Evolutionary conservation across 2,888 invertebrate genomes (phyloP).

Genomic region (Lasioglossum villosulum): DNA sequence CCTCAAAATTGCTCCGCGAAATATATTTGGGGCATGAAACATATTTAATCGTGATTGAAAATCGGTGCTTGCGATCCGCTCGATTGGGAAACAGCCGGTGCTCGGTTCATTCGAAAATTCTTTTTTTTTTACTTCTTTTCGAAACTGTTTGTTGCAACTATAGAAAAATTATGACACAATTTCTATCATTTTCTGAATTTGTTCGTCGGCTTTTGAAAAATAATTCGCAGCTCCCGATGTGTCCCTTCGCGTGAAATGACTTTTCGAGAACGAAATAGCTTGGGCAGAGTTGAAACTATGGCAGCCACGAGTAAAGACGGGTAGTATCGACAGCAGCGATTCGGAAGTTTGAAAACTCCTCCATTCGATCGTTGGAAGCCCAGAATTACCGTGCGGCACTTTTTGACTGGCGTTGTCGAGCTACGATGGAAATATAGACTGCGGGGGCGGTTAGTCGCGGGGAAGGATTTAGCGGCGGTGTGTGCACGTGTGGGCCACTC

Average conservation of each 20-base stretch:
- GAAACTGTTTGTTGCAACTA: neutral
- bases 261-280: neutral
- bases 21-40: neutral
- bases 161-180: too few relatives aligned
- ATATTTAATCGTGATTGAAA: neutral
- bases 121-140: neutral
- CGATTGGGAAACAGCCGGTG: neutral
- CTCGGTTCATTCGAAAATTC: neutral
- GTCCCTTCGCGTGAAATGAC: neutral
- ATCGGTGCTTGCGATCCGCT: neutral
- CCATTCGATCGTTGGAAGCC: neutral
- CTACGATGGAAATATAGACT: conserved; percentile 12
- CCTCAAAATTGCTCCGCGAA: neutral
- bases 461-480: neutral
- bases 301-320: neutral
- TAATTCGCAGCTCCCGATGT: too few relatives aligned
- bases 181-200: too few relatives aligned
- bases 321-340: neutral
- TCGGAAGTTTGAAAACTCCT: neutral
- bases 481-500: conserved; percentile 29
- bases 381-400: neutral
- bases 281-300: neutral
- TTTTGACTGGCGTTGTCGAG: conserved; percentile 27
- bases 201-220: too few relatives aligned
- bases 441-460: conserved; percentile 2